Percentiles rank a stretch among this genome's conserved stretches.
These are phyloP conservation scores for Prunella fulvescens DNA, from an alignment of 2,113 vertebrate genomes.

Conservation along the genomic window DNA sequence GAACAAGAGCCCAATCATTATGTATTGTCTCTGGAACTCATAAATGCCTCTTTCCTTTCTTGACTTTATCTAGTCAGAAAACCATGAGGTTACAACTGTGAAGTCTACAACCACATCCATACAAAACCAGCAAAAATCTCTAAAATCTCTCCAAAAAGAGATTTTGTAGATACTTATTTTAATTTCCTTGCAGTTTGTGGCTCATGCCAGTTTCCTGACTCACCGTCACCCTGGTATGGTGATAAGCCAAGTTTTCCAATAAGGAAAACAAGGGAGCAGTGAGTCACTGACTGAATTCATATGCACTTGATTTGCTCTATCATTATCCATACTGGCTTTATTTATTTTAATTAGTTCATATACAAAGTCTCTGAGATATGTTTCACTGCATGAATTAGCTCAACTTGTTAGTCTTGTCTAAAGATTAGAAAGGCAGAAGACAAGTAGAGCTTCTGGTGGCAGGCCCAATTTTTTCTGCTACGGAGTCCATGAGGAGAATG, in stretches of 20 bases:
- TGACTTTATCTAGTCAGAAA: not conserved
- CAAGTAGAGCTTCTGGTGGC: not conserved
- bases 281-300: constrained; percentile 44
- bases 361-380: constrained; percentile 1
- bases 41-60: not conserved
- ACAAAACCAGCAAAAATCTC: not conserved
- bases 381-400: constrained; percentile 15
- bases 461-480: not conserved
- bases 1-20: not conserved
- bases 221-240: not conserved
- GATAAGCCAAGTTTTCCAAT: constrained; percentile 24
- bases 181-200: constrained; percentile 15
- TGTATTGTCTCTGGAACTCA: not conserved
- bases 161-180: not conserved
- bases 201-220: constrained; percentile 42
- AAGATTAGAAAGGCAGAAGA: not conserved
- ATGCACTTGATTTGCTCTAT: constrained; percentile 23
- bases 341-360: constrained; percentile 43
- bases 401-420: not conserved
- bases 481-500: not conserved
- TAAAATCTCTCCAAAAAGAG: not conserved
- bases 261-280: constrained; percentile 33
- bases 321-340: constrained; percentile 28
- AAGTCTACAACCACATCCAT: not conserved
- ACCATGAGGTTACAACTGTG: not conserved